Evolutionary conservation across 2,888 invertebrate species (phyloP).

Genomic region (Yponomeuta evonymella): DNA sequence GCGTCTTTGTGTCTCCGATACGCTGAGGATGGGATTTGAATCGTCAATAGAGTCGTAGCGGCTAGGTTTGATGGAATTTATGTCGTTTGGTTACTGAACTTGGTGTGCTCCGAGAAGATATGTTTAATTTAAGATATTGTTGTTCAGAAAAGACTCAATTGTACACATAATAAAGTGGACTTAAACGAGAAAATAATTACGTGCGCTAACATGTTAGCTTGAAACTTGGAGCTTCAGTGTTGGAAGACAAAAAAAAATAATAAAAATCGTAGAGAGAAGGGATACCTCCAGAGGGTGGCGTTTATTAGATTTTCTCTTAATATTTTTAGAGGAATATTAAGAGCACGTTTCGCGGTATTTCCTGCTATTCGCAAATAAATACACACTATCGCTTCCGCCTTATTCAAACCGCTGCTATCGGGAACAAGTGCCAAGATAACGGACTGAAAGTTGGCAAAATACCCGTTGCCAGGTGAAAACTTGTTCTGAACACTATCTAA

Average conservation of each 20-base stretch:
- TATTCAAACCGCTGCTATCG: slow-evolving; percentile 11
- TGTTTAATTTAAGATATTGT: no score
- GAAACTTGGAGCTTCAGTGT: no score
- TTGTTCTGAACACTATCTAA: background rate
- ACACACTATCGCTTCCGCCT: slow-evolving; percentile 17
- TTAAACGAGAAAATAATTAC: no score
- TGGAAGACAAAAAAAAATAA: no score
- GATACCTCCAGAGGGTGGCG: no score
- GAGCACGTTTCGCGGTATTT: background rate
- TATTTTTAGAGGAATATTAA: no score
- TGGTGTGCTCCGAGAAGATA: no score
- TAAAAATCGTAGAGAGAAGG: no score
- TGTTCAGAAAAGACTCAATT: no score
- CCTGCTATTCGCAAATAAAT: slow-evolving; percentile 5
- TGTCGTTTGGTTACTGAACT: background rate
- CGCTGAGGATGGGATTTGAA: background rate
- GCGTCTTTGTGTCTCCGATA: background rate
- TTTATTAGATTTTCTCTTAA: no score
- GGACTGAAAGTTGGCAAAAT: background rate
- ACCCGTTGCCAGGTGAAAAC: slow-evolving; percentile 10
- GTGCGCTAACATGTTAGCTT: no score
- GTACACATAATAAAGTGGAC: no score
- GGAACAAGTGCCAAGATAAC: slow-evolving; percentile 15
- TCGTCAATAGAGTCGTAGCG: background rate
- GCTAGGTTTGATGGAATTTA: background rate